Evolutionary conservation across 2,888 invertebrate genomes (phyloP).

Genomic region (Lycophotia porphyrea): DNA sequence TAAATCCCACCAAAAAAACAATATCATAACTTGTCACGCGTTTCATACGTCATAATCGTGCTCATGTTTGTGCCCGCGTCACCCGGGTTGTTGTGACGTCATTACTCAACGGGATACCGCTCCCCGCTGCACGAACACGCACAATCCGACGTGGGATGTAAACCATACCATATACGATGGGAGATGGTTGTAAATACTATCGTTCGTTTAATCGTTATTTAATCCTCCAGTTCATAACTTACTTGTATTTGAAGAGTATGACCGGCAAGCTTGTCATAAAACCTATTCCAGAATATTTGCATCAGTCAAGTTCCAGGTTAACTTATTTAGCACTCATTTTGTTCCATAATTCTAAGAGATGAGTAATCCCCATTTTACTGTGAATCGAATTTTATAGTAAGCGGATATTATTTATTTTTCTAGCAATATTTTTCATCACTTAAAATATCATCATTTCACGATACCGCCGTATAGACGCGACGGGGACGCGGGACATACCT

Average conservation of each 20-base stretch:
- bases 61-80: slow-evolving; percentile 30
- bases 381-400: background rate
- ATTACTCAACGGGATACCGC: slow-evolving; percentile 31
- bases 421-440: background rate
- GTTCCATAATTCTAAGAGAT: no score
- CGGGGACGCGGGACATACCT: background rate
- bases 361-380: background rate
- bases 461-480: background rate
- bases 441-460: background rate
- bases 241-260: background rate
- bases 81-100: slow-evolving; percentile 33
- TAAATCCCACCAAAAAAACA: slow-evolving; percentile 2
- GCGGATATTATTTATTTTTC: background rate
- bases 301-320: background rate
- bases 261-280: background rate
- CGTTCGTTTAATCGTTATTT: no score
- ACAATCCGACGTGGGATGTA: slow-evolving; percentile 14
- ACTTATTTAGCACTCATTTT: no score
- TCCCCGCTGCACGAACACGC: slow-evolving; percentile 2
- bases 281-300: no score
- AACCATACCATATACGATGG: background rate
- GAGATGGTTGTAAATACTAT: slow-evolving; percentile 10
- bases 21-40: background rate
- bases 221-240: background rate
- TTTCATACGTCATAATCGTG: slow-evolving; percentile 29